These are phyloP conservation scores for Ornithoptera priamus DNA, from an alignment of 2,888 invertebrate genomes.

Conservation along the genomic window DNA sequence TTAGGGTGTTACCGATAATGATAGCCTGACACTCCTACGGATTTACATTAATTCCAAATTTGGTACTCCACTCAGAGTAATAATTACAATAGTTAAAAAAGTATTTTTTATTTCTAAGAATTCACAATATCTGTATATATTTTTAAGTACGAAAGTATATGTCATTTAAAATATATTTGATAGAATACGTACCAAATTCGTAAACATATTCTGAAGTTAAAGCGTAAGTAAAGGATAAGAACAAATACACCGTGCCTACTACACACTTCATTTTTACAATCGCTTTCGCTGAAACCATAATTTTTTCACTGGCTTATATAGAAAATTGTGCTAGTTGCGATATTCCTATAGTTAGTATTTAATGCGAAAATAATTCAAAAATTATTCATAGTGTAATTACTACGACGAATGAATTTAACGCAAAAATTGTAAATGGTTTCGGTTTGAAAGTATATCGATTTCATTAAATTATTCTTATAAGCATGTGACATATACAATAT, in stretches of 20 bases:
- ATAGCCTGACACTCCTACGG: too few relatives aligned
- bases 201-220: constrained; percentile 23
- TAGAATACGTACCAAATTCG: constrained; percentile 25
- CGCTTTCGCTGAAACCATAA: background rate
- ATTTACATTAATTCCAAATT: too few relatives aligned
- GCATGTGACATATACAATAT: background rate
- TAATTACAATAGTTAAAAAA: too few relatives aligned
- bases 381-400: constrained; percentile 24
- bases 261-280: constrained; percentile 19
- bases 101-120: too few relatives aligned
- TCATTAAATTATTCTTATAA: background rate
- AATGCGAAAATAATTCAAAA: constrained; percentile 10
- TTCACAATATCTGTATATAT: too few relatives aligned
- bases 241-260: constrained; percentile 7
- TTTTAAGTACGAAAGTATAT: too few relatives aligned
- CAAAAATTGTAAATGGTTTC: constrained; percentile 1
- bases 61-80: too few relatives aligned
- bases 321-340: background rate
- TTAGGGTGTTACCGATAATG: too few relatives aligned
- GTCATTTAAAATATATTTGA: background rate
- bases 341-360: background rate
- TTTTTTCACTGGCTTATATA: background rate
- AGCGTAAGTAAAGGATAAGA: constrained; percentile 12
- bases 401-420: constrained; percentile 22
- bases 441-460: background rate